Conservation (phyloP, 2,113 vertebrate genomes). For the Hippocampus comes region DNA sequence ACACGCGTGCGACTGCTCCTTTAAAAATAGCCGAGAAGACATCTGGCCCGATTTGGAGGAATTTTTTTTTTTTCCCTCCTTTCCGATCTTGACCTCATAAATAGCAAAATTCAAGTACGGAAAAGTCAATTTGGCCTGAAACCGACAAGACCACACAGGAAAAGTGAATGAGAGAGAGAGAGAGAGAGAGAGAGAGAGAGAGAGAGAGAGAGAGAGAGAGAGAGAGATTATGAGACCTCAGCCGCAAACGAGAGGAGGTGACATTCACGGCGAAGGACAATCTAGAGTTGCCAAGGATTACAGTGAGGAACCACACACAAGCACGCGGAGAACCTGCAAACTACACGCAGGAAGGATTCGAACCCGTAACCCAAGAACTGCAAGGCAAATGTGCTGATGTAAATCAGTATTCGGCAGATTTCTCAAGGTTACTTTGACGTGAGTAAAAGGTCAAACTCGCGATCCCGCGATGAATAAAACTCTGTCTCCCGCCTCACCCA, state of each 20-base stretch:
- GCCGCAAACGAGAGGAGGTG: too few relatives aligned
- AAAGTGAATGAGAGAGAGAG: not conserved
- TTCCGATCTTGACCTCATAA: slow-evolving; percentile 4
- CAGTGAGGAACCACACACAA: not conserved
- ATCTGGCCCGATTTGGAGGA: not conserved
- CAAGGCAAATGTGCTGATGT: too few relatives aligned
- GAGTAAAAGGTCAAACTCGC: not conserved
- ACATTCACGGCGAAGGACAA: not conserved
- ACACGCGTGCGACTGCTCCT: slow-evolving; percentile 1
- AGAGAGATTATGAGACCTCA: too few relatives aligned
- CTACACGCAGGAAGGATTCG: not conserved
- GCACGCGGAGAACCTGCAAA: not conserved
- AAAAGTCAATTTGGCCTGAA: slow-evolving; percentile 3
- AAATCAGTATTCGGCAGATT: not conserved
- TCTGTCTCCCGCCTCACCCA: not conserved
- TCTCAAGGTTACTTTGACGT: not conserved
- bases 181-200: too few relatives aligned
- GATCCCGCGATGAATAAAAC: not conserved
- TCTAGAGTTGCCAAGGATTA: not conserved
- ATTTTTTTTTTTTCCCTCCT: not conserved
- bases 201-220: too few relatives aligned
- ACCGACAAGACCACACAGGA: not conserved
- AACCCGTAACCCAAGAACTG: not conserved
- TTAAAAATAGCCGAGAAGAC: slow-evolving; percentile 7
- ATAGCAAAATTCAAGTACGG: not conserved